Evolutionary conservation across 1,140 invertebrate species (phyloP), one percentile per base, ranked within the genome.

Genomic region (Drosophila micromelanica): DNA sequence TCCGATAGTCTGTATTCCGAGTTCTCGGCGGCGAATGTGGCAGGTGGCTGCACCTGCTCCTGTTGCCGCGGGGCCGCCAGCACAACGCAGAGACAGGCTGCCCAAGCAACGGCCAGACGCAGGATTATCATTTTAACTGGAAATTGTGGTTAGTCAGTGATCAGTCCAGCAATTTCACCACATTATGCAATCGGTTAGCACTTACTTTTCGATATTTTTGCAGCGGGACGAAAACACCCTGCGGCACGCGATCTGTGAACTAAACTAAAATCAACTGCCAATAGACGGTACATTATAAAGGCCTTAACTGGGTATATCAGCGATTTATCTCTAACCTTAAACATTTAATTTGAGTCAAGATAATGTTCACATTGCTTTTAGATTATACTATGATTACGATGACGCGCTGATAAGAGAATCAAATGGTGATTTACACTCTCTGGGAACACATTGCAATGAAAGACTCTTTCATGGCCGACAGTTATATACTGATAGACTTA

Each of bases 341-440:
- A 70, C 42, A 56, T 84, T 87, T 89, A 84, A 89, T 87, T 90
- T 77, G 12, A 69, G 51, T 37, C 84, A 59, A 84, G 84, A 87
- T 89, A 84, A 74, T 55, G 73, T 45, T 17, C 40, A 60, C 57
- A 63, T 20, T 43, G 57, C 35, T 57, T 62, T 74, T 76, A 87
- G 78, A 89, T 87, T 82, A 82, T 46, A 23, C 61, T 37, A 45
- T 46, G 64, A 81, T 82, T 75, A 71, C 60, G 40, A 51, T 49
- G 52, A 73, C 51, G 37, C 17, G 5, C 13, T 27, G 79, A 86
- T 87, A 87, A 72, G 62, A 38, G 27, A 13, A 6, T 38, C 32
- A 59, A 46, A 32, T 67, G 67, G 48, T 86, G 81, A 89, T 86
- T 86, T 86, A 86, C 78, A 35, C 72, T 54, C 43, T 61, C 63